Base-by-base conservation (phyloP, 2,888 invertebrate genomes). In the Rhagonycha lutea region DNA sequence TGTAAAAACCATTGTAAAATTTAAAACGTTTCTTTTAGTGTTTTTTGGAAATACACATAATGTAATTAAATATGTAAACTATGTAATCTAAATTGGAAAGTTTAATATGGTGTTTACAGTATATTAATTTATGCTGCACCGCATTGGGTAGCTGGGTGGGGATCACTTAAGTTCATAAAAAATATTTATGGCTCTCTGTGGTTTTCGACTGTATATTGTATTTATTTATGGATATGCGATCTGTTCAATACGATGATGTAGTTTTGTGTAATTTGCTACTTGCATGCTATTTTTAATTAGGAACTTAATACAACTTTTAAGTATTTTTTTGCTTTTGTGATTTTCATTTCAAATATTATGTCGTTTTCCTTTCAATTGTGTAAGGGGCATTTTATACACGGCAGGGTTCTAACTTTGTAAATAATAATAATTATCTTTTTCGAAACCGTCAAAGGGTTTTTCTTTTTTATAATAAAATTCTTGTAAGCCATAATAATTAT, bases 91-190 rank as follows among this genome's bases (percentile, higher is more conserved):
- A 81, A 82, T 82, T 82, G 82, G 78, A 82, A 81, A 81, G 82
- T 81, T 82, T 70, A 70, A 74, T 72, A 75, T 73, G 75, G 73
- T 75, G 73, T 76, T 68, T 68, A 68, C 73, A 70, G 70, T 62
- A 67, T 75, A 74, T 75, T 77, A 72, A 72, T 77, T 75, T 73
- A 70, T 72, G 68, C 77, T 72, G 73, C 73, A 63, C 72, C 71
- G 75, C 71, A 83, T 88, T 88, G 87, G 86, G 87, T 88, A 88
- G 88, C 88, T 88, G 88, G 88, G 88, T 86, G 88, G 88, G 88
- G 88, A 88, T 87, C 88, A 88, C 87, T 87, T 86, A 76, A 79
- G 86, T 81, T 86, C 85, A 83, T 80, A 82, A 72, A 78, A 61
- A 65, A 65, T 65, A 65, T 62, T 76, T 80, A 80, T 81, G 81